Conservation (phyloP, 2,888 invertebrate species). For the Cantharis lateralis region DNA sequence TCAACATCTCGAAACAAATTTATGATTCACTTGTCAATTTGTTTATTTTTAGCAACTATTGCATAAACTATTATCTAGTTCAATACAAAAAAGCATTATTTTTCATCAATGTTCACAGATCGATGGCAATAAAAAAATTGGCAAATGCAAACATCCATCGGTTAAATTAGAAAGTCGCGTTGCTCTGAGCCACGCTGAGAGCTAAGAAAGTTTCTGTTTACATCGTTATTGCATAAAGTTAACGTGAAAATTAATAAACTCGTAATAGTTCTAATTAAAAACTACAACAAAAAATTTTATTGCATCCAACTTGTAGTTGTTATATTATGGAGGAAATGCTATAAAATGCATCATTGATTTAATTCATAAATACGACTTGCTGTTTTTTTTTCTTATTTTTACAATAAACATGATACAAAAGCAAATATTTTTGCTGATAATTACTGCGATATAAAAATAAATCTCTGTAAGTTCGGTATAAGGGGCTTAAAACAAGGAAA, state of each 20-base stretch:
- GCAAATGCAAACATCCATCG: conserved; percentile 5
- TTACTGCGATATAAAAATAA: too few species aligned
- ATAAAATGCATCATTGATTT: too few species aligned
- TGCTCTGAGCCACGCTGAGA: not conserved
- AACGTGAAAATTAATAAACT: not conserved
- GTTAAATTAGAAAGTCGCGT: conserved; percentile 12
- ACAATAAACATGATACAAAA: too few species aligned
- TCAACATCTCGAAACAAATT: not conserved
- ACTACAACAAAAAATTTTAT: not conserved
- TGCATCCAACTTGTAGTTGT: not conserved
- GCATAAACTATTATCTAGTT: not conserved
- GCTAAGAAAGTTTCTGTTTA: conserved; percentile 5
- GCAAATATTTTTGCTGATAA: too few species aligned
- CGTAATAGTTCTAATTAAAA: not conserved
- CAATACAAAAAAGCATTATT: not conserved
- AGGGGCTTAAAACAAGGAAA: too few species aligned
- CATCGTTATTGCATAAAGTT: not conserved
- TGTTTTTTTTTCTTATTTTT: too few species aligned
- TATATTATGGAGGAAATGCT: too few species aligned
- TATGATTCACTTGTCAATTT: not conserved
- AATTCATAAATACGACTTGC: too few species aligned
- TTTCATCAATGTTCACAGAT: not conserved
- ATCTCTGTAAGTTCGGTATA: too few species aligned
- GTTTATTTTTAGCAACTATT: not conserved
- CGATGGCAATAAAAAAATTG: not conserved